A percentile compares a stretch with the other conserved stretches of the same genome.
Conservation (phyloP, 2,113 vertebrate species). For the Cyanoramphus novaezelandiae region DNA sequence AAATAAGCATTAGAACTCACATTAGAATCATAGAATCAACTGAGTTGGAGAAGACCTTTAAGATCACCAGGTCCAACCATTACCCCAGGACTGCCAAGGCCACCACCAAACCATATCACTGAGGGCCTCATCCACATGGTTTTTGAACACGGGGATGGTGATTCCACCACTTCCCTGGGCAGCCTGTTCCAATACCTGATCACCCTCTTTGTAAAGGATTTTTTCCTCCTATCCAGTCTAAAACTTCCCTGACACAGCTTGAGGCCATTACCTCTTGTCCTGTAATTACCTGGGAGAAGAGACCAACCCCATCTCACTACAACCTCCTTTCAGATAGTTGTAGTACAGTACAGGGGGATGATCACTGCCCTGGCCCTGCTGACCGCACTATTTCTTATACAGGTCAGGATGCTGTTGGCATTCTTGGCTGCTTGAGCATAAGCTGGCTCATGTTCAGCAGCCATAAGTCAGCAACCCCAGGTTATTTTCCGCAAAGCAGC, state of each 20-base stretch:
- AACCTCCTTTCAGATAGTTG: background rate
- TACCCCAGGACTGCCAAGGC: background rate
- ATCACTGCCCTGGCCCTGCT: accelerated
- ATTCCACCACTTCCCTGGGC: background rate
- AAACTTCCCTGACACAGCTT: background rate
- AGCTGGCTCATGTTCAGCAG: accelerated
- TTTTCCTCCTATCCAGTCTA: background rate
- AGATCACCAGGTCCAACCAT: background rate
- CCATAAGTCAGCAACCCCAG: no score
- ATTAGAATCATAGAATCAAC: background rate
- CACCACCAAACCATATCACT: background rate
- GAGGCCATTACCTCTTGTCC: background rate
- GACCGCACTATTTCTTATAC: background rate
- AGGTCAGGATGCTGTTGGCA: background rate
- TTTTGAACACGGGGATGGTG: background rate
- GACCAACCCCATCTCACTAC: background rate
- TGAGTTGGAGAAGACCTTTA: background rate
- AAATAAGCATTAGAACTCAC: background rate
- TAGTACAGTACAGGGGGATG: background rate
- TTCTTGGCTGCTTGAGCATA: background rate
- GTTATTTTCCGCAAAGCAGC: background rate
- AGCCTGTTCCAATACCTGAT: background rate
- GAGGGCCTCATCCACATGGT: background rate
- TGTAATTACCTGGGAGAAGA: background rate
- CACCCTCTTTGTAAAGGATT: background rate